Evolutionary conservation across 2,113 vertebrate species (phyloP).

Genomic region (Theristicus caerulescens): DNA sequence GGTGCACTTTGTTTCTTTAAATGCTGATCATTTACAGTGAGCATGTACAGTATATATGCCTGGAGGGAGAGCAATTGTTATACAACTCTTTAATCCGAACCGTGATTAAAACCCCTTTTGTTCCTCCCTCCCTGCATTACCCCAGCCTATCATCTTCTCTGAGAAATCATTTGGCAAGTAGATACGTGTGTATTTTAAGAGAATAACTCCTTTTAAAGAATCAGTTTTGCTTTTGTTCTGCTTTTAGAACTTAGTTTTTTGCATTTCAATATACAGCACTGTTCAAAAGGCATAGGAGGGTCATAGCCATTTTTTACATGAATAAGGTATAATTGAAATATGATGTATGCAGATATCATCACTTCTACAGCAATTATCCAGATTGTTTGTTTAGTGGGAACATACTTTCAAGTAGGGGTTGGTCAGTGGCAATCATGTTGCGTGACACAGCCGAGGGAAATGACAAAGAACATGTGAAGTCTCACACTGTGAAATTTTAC

Average conservation of each 20-base stretch:
- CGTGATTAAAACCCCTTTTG: constrained; percentile 64
- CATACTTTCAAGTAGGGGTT: not conserved
- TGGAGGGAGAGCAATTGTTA: constrained; percentile 63
- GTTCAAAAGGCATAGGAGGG: constrained; percentile 41
- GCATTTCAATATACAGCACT: constrained; percentile 10
- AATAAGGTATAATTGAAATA: constrained; percentile 63
- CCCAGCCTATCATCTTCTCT: constrained; percentile 61
- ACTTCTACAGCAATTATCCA: constrained; percentile 14
- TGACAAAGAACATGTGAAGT: not conserved
- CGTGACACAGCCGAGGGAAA: not conserved
- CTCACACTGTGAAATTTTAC: constrained; percentile 10
- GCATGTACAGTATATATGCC: constrained; percentile 27
- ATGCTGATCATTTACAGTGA: constrained; percentile 51
- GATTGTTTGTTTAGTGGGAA: constrained; percentile 57
- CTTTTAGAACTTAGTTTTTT: constrained; percentile 45
- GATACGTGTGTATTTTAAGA: constrained; percentile 48
- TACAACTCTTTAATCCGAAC: constrained; percentile 57
- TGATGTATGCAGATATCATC: constrained; percentile 59
- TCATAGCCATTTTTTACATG: constrained; percentile 37
- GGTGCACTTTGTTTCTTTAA: constrained; percentile 46
- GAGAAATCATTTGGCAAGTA: constrained; percentile 63
- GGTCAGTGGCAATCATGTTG: constrained; percentile 30
- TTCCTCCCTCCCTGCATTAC: constrained; percentile 45
- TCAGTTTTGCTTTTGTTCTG: constrained; percentile 51
- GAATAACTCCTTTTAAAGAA: constrained; percentile 47